A percentile compares a stretch with the other conserved stretches of the same genome.
Conservation (phyloP, 2,113 vertebrate genomes). For the Egretta garzetta region DNA sequence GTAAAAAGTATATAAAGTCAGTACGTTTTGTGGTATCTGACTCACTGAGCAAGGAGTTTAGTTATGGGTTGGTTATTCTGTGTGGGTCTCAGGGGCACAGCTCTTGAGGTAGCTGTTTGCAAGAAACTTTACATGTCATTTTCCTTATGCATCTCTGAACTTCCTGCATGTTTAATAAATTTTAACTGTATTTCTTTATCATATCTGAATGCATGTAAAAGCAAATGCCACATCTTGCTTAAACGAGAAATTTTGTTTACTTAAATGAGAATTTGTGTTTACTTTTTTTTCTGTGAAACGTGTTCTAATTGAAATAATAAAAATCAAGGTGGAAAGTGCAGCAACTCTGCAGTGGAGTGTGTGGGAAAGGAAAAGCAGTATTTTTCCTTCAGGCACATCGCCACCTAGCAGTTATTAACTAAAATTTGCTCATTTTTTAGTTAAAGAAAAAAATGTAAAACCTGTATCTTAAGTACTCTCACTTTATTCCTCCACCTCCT, state of each 20-base stretch:
- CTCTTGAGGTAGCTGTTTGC: background rate
- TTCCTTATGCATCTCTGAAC: background rate
- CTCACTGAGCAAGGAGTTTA: background rate
- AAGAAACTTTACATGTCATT: background rate
- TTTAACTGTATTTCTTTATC: background rate
- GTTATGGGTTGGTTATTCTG: too few relatives aligned
- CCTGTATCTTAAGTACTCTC: background rate
- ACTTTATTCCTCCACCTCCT: background rate
- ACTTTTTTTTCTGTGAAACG: background rate
- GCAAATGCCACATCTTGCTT: background rate
- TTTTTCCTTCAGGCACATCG: conserved; percentile 22
- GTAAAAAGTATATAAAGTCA: background rate
- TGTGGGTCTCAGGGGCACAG: background rate
- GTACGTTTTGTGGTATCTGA: background rate
- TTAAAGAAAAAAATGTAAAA: background rate
- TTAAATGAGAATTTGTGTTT: background rate
- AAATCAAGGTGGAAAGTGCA: accelerated
- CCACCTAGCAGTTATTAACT: conserved; percentile 28
- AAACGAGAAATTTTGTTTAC: background rate
- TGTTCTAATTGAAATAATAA: background rate
- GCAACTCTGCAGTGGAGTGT: background rate
- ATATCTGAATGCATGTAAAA: background rate
- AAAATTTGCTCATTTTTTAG: background rate
- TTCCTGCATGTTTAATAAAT: background rate
- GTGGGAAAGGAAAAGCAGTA: background rate